A percentile compares a stretch with the other conserved stretches of the same genome.
Evolutionary conservation across 2,888 invertebrate genomes (phyloP).

Genomic region (Cenopis cana): DNA sequence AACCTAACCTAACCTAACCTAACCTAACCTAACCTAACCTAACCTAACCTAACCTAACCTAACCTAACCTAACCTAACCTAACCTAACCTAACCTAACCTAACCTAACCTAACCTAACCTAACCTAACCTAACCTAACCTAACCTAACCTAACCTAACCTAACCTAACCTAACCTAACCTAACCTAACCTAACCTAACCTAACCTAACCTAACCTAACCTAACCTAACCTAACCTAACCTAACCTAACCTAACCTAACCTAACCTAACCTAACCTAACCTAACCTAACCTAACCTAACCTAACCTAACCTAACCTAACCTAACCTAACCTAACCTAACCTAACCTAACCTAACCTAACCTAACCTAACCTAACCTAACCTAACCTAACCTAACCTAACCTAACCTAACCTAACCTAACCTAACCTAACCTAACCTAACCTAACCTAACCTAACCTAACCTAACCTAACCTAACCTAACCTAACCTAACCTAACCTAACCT

Average conservation of each 20-base stretch:
- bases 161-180: too few relatives aligned
- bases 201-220: slow-evolving; percentile 38
- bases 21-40: background rate
- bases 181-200: slow-evolving; percentile 7
- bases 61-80: background rate
- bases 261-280: slow-evolving; percentile 45
- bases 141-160: too few relatives aligned
- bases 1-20: slow-evolving; percentile 22
- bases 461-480: slow-evolving; percentile 29
- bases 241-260: slow-evolving; percentile 29
- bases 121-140: too few relatives aligned
- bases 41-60: too few relatives aligned
- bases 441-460: slow-evolving; percentile 11
- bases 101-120: too few relatives aligned
- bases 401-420: slow-evolving; percentile 16
- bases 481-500: slow-evolving; percentile 29
- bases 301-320: slow-evolving; percentile 44
- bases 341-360: background rate
- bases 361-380: slow-evolving; percentile 1
- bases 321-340: slow-evolving; percentile 40
- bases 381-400: slow-evolving; percentile 9
- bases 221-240: slow-evolving; percentile 16
- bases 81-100: too few relatives aligned
- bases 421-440: background rate
- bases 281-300: slow-evolving; percentile 46